phyloP scores from a whole-genome alignment of 2,113 vertebrate species.

The Sylvia atricapilla region DNA sequence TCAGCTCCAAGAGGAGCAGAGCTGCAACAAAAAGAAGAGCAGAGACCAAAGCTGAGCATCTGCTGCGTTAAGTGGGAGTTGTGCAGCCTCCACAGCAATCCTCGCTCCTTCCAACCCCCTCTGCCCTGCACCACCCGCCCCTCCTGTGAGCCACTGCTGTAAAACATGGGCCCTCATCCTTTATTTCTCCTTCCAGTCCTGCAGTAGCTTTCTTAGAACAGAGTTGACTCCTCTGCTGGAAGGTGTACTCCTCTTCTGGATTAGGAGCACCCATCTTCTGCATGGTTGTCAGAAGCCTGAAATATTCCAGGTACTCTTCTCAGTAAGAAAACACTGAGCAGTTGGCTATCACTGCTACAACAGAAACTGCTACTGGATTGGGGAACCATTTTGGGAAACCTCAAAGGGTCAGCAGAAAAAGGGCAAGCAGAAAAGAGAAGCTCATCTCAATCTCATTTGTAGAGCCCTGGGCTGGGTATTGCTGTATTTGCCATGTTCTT shows the following conservation, averaged over 20 bases:
- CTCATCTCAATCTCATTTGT: not conserved
- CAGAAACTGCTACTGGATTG: not conserved
- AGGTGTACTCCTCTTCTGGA: not conserved
- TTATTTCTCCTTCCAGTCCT: not conserved
- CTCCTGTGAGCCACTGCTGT: not conserved
- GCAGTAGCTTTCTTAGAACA: not conserved
- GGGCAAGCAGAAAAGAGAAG: not conserved
- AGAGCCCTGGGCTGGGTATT: not conserved
- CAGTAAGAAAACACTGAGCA: not conserved
- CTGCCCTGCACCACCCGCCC: not conserved
- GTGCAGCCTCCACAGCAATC: not conserved
- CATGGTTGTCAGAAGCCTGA: not conserved
- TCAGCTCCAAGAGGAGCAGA: not conserved
- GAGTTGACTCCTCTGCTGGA: not conserved
- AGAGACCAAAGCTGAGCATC: not conserved
- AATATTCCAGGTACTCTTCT: not conserved
- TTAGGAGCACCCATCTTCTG: not conserved
- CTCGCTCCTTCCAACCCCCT: not conserved
- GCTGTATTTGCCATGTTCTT: not conserved
- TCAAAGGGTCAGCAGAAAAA: not conserved
- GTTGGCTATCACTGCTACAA: not conserved
- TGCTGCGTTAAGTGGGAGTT: not conserved
- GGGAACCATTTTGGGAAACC: not conserved
- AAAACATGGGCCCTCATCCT: not conserved
- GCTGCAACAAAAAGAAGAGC: not conserved